phyloP scores from a whole-genome alignment of 2,113 vertebrate species.

The Meles meles region DNA sequence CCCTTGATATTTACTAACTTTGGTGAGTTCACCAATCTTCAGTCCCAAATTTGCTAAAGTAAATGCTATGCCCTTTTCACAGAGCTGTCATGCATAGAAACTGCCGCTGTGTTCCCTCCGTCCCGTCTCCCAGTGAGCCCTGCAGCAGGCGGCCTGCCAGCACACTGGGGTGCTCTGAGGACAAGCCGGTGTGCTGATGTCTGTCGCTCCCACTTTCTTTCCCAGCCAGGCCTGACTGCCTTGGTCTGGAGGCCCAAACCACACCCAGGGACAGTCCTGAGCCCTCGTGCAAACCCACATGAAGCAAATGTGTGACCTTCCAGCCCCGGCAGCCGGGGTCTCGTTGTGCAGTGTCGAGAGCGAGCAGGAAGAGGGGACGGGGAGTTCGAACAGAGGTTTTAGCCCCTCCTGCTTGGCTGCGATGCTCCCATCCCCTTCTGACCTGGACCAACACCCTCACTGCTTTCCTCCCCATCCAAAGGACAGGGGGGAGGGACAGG shows the following conservation, averaged over 20 bases:
- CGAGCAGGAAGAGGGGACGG: accelerated
- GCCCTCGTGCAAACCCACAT: accelerated
- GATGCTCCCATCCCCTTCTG: not conserved
- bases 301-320: not conserved
- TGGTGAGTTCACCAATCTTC: constrained; percentile 31
- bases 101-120: not conserved
- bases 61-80: constrained; percentile 74
- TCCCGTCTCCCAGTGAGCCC: not conserved
- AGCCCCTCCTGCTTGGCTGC: not conserved
- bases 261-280: not conserved
- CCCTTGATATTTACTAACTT: constrained; percentile 69
- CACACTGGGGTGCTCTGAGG: not conserved
- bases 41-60: constrained; percentile 28
- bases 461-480: not conserved
- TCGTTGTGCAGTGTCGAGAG: accelerated
- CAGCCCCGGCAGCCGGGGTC: accelerated
- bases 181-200: not conserved
- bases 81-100: not conserved
- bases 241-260: not conserved
- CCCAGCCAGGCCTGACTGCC: not conserved
- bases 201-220: not conserved
- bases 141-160: not conserved
- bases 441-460: not conserved
- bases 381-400: accelerated
- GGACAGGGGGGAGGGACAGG: no score